Evolutionary conservation across 2,888 invertebrate genomes (phyloP).

Genomic region (Ichneumon xanthorius): DNA sequence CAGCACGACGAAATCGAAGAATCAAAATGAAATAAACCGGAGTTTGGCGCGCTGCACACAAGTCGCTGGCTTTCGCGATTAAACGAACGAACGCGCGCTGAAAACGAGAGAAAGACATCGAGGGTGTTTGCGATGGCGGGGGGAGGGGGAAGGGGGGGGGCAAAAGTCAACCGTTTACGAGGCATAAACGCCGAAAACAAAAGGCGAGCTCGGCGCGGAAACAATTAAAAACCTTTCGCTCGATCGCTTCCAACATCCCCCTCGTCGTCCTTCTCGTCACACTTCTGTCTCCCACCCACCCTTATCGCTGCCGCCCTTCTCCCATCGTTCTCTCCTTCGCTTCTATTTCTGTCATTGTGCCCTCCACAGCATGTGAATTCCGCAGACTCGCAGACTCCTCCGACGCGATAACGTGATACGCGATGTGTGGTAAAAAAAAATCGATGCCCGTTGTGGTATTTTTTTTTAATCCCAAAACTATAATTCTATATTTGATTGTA

Average conservation of each 20-base stretch:
- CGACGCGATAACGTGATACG: neutral
- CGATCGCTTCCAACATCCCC: slow-evolving; percentile 79
- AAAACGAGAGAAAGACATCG: slow-evolving; percentile 17
- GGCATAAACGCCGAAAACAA: slow-evolving; percentile 84
- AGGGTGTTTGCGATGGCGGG: slow-evolving; percentile 47
- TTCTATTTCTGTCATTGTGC: neutral
- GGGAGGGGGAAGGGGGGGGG: slow-evolving; percentile 63
- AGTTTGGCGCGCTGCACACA: too few species aligned
- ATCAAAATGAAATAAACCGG: too few species aligned
- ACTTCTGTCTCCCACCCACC: slow-evolving; percentile 48
- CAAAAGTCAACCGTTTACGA: slow-evolving; percentile 80
- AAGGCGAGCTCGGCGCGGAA: slow-evolving; percentile 82
- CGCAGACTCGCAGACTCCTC: slow-evolving; percentile 14
- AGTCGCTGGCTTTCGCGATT: slow-evolving; percentile 11
- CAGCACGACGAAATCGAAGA: too few species aligned
- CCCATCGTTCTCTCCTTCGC: neutral
- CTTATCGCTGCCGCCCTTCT: slow-evolving; percentile 10
- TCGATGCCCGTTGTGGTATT: too few species aligned
- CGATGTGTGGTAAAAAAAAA: neutral
- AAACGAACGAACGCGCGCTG: too few species aligned
- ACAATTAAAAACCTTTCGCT: slow-evolving; percentile 85
- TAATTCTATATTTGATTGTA: too few species aligned
- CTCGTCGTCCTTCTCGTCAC: slow-evolving; percentile 58
- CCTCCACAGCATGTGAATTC: neutral
- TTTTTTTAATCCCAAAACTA: too few species aligned